These are phyloP conservation scores for Pitta sordida DNA, from an alignment of 2,113 vertebrate genomes.

Conservation along the genomic window DNA sequence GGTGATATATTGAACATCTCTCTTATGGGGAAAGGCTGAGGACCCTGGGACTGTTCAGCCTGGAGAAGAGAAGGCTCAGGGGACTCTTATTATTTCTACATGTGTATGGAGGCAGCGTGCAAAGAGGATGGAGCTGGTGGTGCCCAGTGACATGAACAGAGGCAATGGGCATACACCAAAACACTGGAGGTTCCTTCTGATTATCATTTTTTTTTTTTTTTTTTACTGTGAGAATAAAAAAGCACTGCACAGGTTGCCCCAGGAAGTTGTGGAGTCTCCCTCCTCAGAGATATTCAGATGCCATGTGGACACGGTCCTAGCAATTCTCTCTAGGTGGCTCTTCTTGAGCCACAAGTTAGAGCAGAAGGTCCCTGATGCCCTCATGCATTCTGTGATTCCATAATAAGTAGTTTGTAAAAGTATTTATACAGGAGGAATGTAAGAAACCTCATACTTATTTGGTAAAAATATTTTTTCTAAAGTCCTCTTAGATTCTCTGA, in stretches of 20 bases:
- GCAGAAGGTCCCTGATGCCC: neutral
- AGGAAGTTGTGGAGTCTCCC: neutral
- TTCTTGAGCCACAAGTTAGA: neutral
- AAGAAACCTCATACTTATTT: neutral
- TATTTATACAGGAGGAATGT: neutral
- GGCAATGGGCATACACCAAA: neutral
- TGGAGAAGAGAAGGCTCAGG: no score
- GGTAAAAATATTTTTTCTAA: neutral
- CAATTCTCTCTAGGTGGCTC: neutral
- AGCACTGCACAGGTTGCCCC: neutral
- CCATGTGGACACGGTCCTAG: no score
- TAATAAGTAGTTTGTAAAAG: accelerated
- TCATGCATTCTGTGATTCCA: neutral
- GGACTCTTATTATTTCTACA: no score
- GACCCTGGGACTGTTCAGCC: no score
- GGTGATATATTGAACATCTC: no score
- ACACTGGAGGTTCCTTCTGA: neutral
- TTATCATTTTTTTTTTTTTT: no score
- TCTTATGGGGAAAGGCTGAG: no score
- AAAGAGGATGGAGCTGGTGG: no score
- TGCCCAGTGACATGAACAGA: no score
- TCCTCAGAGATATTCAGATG: neutral
- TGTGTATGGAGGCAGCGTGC: no score
- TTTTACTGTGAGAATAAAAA: neutral
- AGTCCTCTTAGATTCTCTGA: neutral